Percentiles rank a stretch among this genome's conserved stretches.
phyloP scores from a whole-genome alignment of 2,113 vertebrate species.

The Ptilorrhoa leucosticta region DNA sequence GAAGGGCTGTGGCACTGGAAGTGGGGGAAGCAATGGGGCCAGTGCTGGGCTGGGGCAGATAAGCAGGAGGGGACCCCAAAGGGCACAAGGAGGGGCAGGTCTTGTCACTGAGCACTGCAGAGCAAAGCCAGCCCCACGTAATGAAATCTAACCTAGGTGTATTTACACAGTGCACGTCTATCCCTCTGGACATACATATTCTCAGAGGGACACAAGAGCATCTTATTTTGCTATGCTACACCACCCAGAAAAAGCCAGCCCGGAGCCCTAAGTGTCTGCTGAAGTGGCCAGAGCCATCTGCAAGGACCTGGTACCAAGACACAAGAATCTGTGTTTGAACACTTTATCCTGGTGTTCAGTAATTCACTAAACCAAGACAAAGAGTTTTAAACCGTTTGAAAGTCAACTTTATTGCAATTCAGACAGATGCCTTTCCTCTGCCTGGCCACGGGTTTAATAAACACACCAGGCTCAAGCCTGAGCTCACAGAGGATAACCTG shows the following conservation, averaged over 20 bases:
- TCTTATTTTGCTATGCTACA: neutral
- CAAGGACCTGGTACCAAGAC: neutral
- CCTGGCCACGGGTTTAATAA: neutral
- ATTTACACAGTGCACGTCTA: neutral
- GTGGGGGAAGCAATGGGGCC: neutral
- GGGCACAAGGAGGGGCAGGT: neutral
- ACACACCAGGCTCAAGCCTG: conserved; percentile 25
- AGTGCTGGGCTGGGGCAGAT: neutral
- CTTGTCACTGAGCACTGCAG: neutral
- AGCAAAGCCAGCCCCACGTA: fast-evolving
- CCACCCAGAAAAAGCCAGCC: neutral
- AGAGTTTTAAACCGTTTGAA: neutral
- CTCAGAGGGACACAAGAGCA: neutral
- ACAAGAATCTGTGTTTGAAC: neutral
- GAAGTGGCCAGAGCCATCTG: neutral
- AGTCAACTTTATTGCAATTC: conserved; percentile 6
- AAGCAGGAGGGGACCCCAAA: neutral
- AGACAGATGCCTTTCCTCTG: neutral
- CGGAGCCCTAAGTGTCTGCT: neutral
- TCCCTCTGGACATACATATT: neutral
- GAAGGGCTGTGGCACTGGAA: neutral
- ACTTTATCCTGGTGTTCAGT: neutral
- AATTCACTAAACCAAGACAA: conserved; percentile 1
- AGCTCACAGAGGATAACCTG: conserved; percentile 28
- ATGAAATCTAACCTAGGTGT: neutral